Evolutionary conservation across 2,113 vertebrate species (phyloP).

Genomic region (Sterna hirundo): DNA sequence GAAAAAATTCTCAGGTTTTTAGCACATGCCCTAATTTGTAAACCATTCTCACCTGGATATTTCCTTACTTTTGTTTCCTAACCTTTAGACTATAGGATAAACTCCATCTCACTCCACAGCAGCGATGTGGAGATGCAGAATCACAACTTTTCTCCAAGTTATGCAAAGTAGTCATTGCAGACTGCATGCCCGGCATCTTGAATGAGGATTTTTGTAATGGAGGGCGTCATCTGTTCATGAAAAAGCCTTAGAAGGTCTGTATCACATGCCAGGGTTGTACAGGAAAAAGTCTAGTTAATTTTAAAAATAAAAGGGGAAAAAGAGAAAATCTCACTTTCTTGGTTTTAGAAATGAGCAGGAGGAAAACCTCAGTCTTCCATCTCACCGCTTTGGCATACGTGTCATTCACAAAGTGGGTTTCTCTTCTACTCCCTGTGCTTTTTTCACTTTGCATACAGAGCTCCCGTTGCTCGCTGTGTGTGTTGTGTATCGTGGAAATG

Average conservation of each 20-base stretch:
- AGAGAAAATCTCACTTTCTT: not conserved
- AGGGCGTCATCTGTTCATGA: not conserved
- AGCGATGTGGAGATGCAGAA: not conserved
- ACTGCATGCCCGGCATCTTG: rapidly evolving
- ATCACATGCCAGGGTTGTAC: not conserved
- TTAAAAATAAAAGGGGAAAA: not conserved
- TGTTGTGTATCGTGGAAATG: not conserved
- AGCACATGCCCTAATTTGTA: not conserved
- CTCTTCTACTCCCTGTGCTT: not conserved
- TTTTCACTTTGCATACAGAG: not conserved
- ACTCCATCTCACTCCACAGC: not conserved
- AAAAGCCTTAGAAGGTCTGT: not conserved
- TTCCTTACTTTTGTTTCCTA: not conserved
- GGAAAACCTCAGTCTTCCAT: not conserved
- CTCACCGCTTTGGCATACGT: not conserved
- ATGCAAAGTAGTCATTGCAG: not conserved
- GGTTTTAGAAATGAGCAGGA: not conserved
- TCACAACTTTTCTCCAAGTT: not conserved
- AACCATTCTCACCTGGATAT: not conserved
- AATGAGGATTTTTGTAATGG: not conserved
- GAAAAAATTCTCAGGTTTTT: not conserved
- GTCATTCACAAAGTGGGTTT: not conserved
- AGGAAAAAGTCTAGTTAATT: not conserved
- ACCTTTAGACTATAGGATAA: not conserved
- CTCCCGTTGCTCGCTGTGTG: not conserved